Conservation (phyloP, 2,888 invertebrate genomes). For the Panopea generosa region DNA sequence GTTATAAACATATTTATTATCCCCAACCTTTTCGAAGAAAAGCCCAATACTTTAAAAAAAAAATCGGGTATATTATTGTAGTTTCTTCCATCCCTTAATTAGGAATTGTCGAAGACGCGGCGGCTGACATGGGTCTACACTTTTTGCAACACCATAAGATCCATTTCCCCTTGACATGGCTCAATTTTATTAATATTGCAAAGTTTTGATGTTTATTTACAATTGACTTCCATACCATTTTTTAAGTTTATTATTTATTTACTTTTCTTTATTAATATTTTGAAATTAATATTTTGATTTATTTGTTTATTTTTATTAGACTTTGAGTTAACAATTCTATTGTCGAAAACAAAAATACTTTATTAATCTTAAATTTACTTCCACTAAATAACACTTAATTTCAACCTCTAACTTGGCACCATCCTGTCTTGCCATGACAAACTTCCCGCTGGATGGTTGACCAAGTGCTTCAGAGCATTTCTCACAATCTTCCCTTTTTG, state of each 20-base stretch:
- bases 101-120: too few relatives aligned
- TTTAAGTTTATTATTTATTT: neutral
- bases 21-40: too few relatives aligned
- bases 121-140: too few relatives aligned
- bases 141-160: too few relatives aligned
- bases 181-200: too few relatives aligned
- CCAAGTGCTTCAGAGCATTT: neutral
- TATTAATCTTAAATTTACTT: neutral
- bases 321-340: neutral
- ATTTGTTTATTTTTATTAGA: neutral
- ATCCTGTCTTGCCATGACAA: neutral
- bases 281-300: neutral
- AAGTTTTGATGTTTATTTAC: too few relatives aligned
- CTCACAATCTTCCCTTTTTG: neutral
- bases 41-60: too few relatives aligned
- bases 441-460: neutral
- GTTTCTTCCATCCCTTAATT: too few relatives aligned
- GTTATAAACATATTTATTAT: too few relatives aligned
- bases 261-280: slow-evolving; percentile 1
- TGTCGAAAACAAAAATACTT: neutral
- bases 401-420: neutral
- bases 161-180: too few relatives aligned
- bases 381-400: neutral
- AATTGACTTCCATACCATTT: too few relatives aligned
- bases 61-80: too few relatives aligned